A percentile compares a stretch with the other conserved stretches of the same genome.
Evolutionary conservation across 2,888 invertebrate genomes (phyloP).

Genomic region (Erynnis tages): DNA sequence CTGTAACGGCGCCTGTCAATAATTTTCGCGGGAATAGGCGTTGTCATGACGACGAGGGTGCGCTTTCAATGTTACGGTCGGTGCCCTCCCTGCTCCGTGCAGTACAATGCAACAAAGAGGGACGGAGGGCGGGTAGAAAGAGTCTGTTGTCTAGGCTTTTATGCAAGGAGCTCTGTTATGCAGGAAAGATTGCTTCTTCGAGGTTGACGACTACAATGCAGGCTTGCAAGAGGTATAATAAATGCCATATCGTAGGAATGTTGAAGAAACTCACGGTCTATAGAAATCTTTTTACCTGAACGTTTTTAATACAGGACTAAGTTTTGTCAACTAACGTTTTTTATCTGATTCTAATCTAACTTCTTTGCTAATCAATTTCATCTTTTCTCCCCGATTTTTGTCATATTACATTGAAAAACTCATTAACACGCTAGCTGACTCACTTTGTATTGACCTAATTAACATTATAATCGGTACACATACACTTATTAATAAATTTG

Average conservation of each 20-base stretch:
- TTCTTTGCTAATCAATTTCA: no score
- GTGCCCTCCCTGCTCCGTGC: conserved; percentile 59
- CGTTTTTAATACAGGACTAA: no score
- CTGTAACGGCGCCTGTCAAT: conserved; percentile 69
- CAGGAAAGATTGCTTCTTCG: conserved; percentile 19
- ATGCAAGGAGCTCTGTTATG: conserved; percentile 47
- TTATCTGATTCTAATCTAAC: no score
- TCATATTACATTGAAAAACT: no score
- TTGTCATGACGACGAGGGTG: conserved; percentile 73
- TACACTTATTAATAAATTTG: no score
- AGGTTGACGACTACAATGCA: conserved; percentile 19
- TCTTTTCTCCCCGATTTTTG: no score
- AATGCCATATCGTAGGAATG: no score
- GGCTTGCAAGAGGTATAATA: not conserved
- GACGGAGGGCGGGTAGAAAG: conserved; percentile 59
- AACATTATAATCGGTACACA: no score
- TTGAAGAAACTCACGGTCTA: not conserved
- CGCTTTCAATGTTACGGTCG: conserved; percentile 57
- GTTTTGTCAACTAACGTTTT: no score
- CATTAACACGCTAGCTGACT: no score
- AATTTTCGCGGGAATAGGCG: conserved; percentile 67
- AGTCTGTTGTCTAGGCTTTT: conserved; percentile 55
- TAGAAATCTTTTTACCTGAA: no score
- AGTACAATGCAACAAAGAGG: conserved; percentile 57
- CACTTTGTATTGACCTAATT: no score